Evolutionary conservation across 2,113 vertebrate species (phyloP).

Genomic region (Dasyurus viverrinus): DNA sequence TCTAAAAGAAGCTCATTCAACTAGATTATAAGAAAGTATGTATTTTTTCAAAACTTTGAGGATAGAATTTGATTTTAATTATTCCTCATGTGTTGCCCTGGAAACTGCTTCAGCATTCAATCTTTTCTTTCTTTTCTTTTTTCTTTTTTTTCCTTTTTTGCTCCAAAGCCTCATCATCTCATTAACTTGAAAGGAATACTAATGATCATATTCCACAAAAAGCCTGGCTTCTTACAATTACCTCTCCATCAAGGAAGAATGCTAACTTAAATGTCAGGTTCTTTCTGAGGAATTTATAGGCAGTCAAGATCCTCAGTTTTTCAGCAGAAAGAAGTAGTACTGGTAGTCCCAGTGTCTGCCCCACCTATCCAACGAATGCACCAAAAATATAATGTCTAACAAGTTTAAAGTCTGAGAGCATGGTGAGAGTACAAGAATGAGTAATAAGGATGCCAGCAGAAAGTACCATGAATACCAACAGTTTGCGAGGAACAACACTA

Average conservation of each 20-base stretch:
- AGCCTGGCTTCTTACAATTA: background rate
- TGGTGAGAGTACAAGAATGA: background rate
- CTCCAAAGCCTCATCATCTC: background rate
- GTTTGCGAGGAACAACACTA: background rate
- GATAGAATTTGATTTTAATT: background rate
- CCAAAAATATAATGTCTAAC: background rate
- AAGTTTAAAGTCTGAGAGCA: background rate
- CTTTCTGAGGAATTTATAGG: background rate
- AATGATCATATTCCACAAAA: background rate
- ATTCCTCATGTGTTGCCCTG: background rate
- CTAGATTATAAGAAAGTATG: background rate
- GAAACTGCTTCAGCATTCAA: background rate
- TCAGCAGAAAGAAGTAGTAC: background rate
- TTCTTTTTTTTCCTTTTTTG: background rate
- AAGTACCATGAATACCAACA: background rate
- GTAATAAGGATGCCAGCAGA: background rate
- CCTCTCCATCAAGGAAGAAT: background rate
- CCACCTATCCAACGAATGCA: background rate
- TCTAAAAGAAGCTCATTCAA: background rate
- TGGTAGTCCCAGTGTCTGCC: background rate
- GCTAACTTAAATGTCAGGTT: background rate
- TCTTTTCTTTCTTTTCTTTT: background rate
- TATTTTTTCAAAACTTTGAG: background rate
- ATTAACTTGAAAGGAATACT: background rate
- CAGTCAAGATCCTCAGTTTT: background rate